These are phyloP conservation scores for Bombus vancouverensis DNA, from an alignment of 1,140 invertebrate genomes.

Conservation along the genomic window DNA sequence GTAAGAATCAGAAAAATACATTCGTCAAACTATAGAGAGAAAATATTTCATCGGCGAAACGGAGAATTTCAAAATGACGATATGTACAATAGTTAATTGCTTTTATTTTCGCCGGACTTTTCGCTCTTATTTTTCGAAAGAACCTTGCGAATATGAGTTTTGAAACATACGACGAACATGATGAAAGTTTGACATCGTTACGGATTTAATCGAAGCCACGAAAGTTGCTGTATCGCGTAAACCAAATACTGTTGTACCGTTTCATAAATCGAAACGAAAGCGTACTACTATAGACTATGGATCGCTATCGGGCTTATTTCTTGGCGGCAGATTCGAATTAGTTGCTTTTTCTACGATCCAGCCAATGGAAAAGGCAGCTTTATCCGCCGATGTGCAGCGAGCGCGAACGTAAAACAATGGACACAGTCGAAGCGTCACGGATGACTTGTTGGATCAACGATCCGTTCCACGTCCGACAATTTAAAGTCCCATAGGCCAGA, in stretches of 20 bases:
- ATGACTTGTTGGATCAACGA: constrained; percentile 68
- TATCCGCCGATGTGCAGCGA: not conserved
- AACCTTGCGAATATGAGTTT: no score
- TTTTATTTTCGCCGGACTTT: no score
- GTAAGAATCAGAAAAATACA: not conserved
- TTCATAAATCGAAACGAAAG: not conserved
- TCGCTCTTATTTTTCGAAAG: no score
- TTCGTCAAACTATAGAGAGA: not conserved
- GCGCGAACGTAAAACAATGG: constrained; percentile 62
- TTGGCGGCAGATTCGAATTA: not conserved
- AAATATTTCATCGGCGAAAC: not conserved
- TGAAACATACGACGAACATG: not conserved
- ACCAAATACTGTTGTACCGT: not conserved
- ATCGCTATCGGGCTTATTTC: not conserved
- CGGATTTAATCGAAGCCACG: not conserved
- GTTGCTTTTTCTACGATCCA: not conserved
- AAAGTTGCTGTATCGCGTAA: not conserved
- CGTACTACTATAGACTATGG: not conserved
- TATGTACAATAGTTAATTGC: no score
- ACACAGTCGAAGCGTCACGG: constrained; percentile 55
- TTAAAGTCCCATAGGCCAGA: constrained; percentile 26
- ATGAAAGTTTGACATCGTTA: not conserved
- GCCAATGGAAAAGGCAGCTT: not conserved
- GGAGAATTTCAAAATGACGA: not conserved
- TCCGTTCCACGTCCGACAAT: constrained; percentile 54